Evolutionary conservation across 2,888 invertebrate genomes (phyloP).

Genomic region (Mesoligia furuncula): DNA sequence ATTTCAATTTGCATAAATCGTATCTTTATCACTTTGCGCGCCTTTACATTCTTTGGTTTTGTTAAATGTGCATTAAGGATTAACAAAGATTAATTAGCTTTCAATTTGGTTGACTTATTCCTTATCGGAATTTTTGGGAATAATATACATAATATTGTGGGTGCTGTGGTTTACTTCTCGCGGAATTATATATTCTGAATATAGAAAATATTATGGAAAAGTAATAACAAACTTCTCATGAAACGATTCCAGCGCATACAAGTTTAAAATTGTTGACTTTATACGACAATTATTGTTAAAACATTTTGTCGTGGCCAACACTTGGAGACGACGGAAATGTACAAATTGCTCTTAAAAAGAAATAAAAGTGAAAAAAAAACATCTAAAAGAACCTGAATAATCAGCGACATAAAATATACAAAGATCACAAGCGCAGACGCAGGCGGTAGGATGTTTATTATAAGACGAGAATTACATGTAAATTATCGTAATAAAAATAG

Average conservation of each 20-base stretch:
- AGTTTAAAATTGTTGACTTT: slow-evolving; percentile 6
- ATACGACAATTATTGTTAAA: slow-evolving; percentile 22
- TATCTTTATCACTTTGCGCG: slow-evolving; percentile 74
- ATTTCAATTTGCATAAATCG: slow-evolving; percentile 76
- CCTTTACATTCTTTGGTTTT: slow-evolving; percentile 67
- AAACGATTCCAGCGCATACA: neutral
- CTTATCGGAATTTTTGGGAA: slow-evolving; percentile 1
- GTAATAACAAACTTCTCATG: neutral
- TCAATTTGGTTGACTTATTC: slow-evolving; percentile 46
- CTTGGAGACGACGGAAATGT: slow-evolving; percentile 49
- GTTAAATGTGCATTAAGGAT: slow-evolving; percentile 67
- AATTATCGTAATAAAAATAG: slow-evolving; percentile 70
- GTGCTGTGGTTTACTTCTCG: neutral
- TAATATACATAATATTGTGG: no score
- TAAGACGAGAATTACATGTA: slow-evolving; percentile 62
- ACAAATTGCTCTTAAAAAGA: slow-evolving; percentile 52
- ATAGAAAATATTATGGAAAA: slow-evolving; percentile 8
- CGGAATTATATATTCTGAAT: neutral
- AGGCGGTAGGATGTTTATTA: slow-evolving; percentile 62
- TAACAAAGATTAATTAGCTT: slow-evolving; percentile 62
- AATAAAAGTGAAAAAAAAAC: slow-evolving; percentile 39
- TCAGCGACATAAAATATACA: slow-evolving; percentile 56
- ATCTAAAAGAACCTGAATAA: slow-evolving; percentile 47
- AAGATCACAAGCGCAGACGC: slow-evolving; percentile 48
- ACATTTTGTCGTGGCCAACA: slow-evolving; percentile 26